A percentile compares a stretch with the other conserved stretches of the same genome.
Evolutionary conservation across 2,797 vertebrate genomes (phyloP).

Genomic region (Sebastolobus alascanus): DNA sequence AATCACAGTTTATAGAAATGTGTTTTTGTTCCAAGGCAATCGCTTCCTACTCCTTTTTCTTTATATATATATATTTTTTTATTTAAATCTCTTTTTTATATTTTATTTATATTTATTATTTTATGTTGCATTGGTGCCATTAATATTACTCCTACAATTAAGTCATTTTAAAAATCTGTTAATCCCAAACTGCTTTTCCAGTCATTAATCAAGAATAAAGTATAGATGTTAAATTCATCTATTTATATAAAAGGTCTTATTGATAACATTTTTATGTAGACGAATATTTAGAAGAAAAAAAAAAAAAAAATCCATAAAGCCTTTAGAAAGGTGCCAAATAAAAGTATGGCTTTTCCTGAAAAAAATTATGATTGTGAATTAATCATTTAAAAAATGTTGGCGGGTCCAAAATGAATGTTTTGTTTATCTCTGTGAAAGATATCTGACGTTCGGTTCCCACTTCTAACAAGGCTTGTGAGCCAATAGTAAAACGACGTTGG

Average conservation of each 20-base stretch:
- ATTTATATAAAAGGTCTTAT: too few relatives aligned
- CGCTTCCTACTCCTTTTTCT: background rate
- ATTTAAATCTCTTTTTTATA: background rate
- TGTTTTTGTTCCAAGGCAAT: background rate
- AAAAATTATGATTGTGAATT: too few relatives aligned
- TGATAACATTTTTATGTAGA: too few relatives aligned
- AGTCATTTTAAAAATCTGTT: background rate
- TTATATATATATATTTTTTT: background rate
- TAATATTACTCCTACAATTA: background rate
- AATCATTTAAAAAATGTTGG: too few relatives aligned
- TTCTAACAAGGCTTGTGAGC: too few relatives aligned
- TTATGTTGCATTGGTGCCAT: background rate
- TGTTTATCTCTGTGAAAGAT: too few relatives aligned
- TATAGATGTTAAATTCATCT: background rate
- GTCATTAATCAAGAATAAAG: background rate
- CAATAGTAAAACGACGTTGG: too few relatives aligned
- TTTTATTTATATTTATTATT: background rate
- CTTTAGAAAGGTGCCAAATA: too few relatives aligned
- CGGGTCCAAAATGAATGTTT: too few relatives aligned
- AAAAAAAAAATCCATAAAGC: background rate
- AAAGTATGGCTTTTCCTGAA: too few relatives aligned
- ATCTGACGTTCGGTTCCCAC: too few relatives aligned
- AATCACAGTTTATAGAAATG: background rate
- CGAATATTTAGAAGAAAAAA: too few relatives aligned
- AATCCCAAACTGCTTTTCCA: background rate